Conservation (phyloP, 2,888 invertebrate species). For the Odontothrips loti region DNA sequence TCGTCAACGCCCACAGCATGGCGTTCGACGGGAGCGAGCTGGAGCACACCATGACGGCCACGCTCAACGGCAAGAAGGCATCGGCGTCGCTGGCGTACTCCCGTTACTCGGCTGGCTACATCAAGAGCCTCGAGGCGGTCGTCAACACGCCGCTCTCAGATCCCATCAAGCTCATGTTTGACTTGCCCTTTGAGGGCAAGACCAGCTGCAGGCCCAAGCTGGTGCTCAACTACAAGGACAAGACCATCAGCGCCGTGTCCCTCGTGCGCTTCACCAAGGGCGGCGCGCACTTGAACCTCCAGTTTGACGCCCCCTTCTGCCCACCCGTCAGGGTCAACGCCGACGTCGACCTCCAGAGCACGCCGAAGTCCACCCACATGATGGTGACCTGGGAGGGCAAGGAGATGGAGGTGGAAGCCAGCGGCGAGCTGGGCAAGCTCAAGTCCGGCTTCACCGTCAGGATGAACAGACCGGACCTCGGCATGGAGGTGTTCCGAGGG, state of each 20-base stretch:
- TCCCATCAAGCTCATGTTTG: constrained; percentile 31
- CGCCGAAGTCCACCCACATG: neutral
- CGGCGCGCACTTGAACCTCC: constrained; percentile 32
- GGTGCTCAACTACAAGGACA: constrained; percentile 33
- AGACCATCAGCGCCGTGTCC: constrained; percentile 35
- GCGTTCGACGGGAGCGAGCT: constrained; percentile 24
- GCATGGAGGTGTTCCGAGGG: constrained; percentile 29
- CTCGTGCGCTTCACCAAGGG: constrained; percentile 28
- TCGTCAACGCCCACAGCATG: constrained; percentile 33
- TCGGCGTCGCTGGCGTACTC: constrained; percentile 12
- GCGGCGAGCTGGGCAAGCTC: constrained; percentile 1
- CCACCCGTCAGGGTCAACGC: constrained; percentile 34
- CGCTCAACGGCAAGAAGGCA: constrained; percentile 31
- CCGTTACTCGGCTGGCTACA: neutral
- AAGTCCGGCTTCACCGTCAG: neutral
- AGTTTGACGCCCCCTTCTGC: constrained; percentile 36
- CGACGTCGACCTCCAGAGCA: constrained; percentile 28
- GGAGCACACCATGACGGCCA: constrained; percentile 32
- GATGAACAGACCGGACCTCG: constrained; percentile 29
- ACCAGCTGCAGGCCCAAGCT: constrained; percentile 30
- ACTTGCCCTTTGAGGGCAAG: constrained; percentile 28
- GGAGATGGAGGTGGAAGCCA: neutral
- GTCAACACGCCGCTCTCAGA: constrained; percentile 34
- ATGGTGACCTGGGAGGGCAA: neutral
- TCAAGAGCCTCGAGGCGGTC: constrained; percentile 27